Percentiles rank a stretch among this genome's conserved stretches.
phyloP scores from a whole-genome alignment of 2,888 invertebrate genomes.

The Epinotia nisella region DNA sequence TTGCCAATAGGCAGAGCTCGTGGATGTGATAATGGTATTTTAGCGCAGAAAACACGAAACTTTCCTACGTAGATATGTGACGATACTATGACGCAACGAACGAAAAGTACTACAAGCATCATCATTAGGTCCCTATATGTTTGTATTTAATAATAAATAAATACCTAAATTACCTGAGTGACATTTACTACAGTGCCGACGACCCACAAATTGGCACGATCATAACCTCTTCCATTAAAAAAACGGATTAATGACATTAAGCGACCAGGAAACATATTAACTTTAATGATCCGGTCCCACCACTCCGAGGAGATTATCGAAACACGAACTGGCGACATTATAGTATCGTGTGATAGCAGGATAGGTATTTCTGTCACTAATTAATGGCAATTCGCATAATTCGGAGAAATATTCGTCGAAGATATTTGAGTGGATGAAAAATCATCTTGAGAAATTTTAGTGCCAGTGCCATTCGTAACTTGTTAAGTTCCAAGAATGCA shows the following conservation, averaged over 20 bases:
- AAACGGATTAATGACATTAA: constrained; percentile 22
- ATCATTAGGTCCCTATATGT: no score
- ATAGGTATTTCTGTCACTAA: constrained; percentile 22
- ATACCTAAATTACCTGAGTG: no score
- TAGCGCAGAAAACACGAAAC: no score
- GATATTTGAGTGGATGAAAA: neutral
- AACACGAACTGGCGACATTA: constrained; percentile 10
- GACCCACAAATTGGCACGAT: constrained; percentile 5
- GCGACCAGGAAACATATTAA: constrained; percentile 33
- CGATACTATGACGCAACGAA: no score
- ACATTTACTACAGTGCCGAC: neutral
- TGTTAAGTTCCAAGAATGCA: neutral
- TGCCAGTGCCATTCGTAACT: neutral
- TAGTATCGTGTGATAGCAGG: constrained; percentile 22
- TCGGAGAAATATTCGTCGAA: constrained; percentile 8
- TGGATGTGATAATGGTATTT: no score
- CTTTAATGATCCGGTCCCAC: constrained; percentile 33
- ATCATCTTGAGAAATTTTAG: neutral
- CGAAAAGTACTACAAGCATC: no score
- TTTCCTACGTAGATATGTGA: no score
- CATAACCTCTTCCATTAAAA: constrained; percentile 17
- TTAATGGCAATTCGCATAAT: constrained; percentile 16
- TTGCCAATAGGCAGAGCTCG: no score
- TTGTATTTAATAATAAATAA: no score
- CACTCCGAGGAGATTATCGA: constrained; percentile 25